Conservation (phyloP, 2,113 vertebrate genomes). For the Chaenogobius annularis region DNA sequence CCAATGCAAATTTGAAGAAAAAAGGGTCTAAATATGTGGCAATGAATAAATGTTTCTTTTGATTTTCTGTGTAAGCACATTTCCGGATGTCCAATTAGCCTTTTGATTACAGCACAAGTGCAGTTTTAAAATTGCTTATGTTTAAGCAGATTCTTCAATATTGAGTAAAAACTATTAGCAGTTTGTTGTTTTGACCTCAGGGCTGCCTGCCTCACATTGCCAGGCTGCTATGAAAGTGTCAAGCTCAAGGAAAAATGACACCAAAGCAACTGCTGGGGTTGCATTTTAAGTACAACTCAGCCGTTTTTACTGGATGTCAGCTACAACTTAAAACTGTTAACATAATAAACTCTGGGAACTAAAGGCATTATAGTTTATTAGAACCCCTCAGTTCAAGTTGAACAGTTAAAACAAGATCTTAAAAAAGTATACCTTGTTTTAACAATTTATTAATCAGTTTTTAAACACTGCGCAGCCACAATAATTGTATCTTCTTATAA, state of each 20-base stretch:
- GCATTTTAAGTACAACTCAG: slow-evolving; percentile 1
- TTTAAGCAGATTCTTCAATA: neutral
- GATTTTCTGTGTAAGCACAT: neutral
- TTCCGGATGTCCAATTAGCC: neutral
- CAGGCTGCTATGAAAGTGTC: neutral
- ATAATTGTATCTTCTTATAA: neutral
- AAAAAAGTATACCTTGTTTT: too few species aligned
- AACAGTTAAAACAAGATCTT: too few species aligned
- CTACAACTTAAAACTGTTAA: neutral
- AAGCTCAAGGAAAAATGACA: neutral
- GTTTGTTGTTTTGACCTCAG: neutral
- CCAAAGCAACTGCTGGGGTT: neutral
- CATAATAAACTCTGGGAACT: neutral
- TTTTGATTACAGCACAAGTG: neutral
- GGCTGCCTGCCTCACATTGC: neutral
- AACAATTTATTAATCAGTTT: neutral
- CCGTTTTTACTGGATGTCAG: slow-evolving; percentile 1
- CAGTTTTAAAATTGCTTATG: neutral
- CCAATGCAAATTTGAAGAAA: neutral
- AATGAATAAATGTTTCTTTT: neutral
- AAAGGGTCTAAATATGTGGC: too few species aligned
- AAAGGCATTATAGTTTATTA: neutral
- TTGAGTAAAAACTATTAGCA: neutral
- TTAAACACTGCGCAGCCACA: neutral
- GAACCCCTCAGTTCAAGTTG: too few species aligned